Evolutionary conservation across 2,888 invertebrate genomes (phyloP), one percentile per base, ranked within the genome.

Genomic region (Euphydryas editha): DNA sequence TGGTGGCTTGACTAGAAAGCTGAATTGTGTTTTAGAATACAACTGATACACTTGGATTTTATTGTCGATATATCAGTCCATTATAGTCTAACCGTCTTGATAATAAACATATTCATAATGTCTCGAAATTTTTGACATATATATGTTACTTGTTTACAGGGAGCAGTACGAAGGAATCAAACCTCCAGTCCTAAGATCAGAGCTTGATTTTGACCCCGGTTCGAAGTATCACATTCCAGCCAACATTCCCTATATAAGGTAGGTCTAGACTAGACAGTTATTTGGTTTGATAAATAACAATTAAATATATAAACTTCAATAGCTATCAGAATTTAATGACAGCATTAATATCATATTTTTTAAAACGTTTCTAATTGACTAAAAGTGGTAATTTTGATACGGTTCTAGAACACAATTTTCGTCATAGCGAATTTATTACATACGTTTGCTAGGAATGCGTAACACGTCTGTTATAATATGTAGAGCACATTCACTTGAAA

Each of bases 151-250:
- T 79, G 65, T 86, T 83, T 37, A 59, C 83, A 96, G 97, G 81
- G 97, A 97, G 84, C 94, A 95, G 81, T 97, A 96, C 76, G 95
- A 97, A 71, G 98, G 98, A 6, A 95, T 97, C 66, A 97, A 97
- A 76, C 98, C 98, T 0, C 97, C 98, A 0, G 95, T 97, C 0
- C 87, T 96, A 0, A 93, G 98, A 51, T 97, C 97, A 0, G 98
- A 98, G 86, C 93, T 95, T 70, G 97, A 98, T 88, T 98, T 98
- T 81, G 98, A 98, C 83, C 95, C 98, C 59, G 98, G 98, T 3
- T 95, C 98, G 51, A 98, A 98, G 85, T 98, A 97, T 85, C 98
- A 98, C 86, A 95, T 98, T 51, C 97, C 98, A 0, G 97, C 97
- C 61, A 97, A 98, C 90, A 96, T 97, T 70, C 97, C 97, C 1